Evolutionary conservation across 2,113 vertebrate species (phyloP).

Genomic region (zebrafish (Danio rerio)): GRCz12tu NC_133179.1:72897001-72897500

Average conservation of each 20-base stretch:
- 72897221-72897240: conserved; percentile 53
- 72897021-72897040: background rate
- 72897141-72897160: conserved; percentile 36
- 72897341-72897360: conserved; percentile 4
- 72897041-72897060: background rate
- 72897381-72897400: conserved; percentile 10
- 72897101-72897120: conserved; percentile 43
- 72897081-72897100: background rate
- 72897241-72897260: conserved; percentile 16
- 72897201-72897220: conserved; percentile 46
- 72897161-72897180: conserved; percentile 53
- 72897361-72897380: background rate
- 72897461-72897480: no score
- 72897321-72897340: background rate
- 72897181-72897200: conserved; percentile 56
- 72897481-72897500: no score
- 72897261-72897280: conserved; percentile 24
- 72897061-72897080: background rate
- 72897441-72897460: no score
- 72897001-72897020: background rate
- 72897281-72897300: conserved; percentile 10
- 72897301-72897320: background rate
- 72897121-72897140: conserved; percentile 41
- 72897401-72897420: background rate
- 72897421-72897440: background rate